Evolutionary conservation across 2,113 vertebrate species (phyloP), one percentile per base, ranked within the genome.

Genomic region (Rissa tridactyla): DNA sequence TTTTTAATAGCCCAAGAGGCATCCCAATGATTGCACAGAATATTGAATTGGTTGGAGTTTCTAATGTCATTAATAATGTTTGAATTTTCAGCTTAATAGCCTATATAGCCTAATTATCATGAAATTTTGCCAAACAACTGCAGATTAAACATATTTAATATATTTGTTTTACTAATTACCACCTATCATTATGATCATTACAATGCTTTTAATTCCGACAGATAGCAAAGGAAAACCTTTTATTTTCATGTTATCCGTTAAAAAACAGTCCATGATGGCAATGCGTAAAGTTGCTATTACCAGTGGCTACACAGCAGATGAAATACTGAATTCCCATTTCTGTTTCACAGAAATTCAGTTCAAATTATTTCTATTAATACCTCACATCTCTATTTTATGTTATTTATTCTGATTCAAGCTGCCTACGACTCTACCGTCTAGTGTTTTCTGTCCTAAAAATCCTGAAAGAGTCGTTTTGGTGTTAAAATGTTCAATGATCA

Each of bases 81-180:
- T 91, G 95, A 94, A 90, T 95, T 96, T 96, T 96, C 84, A 94
- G 62, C 83, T 96, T 90, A 92, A 83, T 76, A 82, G 86, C 16
- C 54, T 84, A 76, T 79, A 93, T 66, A 90, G 69, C n/a, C 46
- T 86, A 94, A 96, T 94, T 86, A 94, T 69, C 38, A 93, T 68
- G 83, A 88, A 93, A 93, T 82, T 70, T 92, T 84, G 71, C 46
- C 38, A 77, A 94, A 69, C 25, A 93, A 82, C 52, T 90, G 78
- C 55, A 96, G 91, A 92, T 95, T 90, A 95, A 96, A 93, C 49
- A 64, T 79, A 79, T 83, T 95, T 90, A 95, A 81, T 87, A 25
- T 80, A 78, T 96, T 97, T 96, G 88, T 73, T 96, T 96, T 94
- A 94, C 49, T 94, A 94, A 97, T 94, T 94, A 92, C 49, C 82